Evolutionary conservation across 1,140 invertebrate species (phyloP).

Genomic region (Olivierus martensii): DNA sequence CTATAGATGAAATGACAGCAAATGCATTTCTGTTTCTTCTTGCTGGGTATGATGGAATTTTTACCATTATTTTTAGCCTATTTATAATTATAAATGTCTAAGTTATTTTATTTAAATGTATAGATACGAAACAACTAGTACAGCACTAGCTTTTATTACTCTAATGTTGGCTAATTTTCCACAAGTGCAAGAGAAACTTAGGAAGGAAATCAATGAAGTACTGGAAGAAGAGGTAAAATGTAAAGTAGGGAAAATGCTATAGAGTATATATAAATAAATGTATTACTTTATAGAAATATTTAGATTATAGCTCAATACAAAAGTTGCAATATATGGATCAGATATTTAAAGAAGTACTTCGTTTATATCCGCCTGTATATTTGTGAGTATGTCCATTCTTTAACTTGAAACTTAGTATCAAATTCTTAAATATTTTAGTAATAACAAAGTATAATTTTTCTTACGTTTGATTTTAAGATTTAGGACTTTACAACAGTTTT

Average conservation of each 20-base stretch:
- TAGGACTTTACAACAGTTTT: too few relatives aligned
- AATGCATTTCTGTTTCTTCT: conserved; percentile 14
- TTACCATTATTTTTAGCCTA: neutral
- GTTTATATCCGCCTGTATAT: neutral
- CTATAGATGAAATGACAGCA: conserved; percentile 7
- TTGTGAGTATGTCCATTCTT: neutral
- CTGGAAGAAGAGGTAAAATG: conserved; percentile 7
- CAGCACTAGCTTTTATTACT: conserved; percentile 26
- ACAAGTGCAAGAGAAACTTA: conserved; percentile 30
- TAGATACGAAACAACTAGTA: conserved; percentile 34
- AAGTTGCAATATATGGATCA: neutral
- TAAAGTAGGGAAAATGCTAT: neutral
- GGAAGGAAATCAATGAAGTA: conserved; percentile 25
- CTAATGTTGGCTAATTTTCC: conserved; percentile 30
- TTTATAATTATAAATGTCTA: neutral
- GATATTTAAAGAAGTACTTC: neutral
- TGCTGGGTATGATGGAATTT: conserved; percentile 4
- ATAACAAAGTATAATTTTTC: too few relatives aligned
- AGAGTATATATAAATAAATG: neutral
- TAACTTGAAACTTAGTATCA: too few relatives aligned
- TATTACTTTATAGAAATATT: neutral
- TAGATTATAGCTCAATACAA: neutral
- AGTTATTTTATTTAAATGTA: neutral
- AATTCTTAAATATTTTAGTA: too few relatives aligned
- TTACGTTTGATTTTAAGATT: too few relatives aligned